These are phyloP conservation scores for Cirrhinus molitorella DNA, from an alignment of 2,797 vertebrate genomes.

Conservation along the genomic window DNA sequence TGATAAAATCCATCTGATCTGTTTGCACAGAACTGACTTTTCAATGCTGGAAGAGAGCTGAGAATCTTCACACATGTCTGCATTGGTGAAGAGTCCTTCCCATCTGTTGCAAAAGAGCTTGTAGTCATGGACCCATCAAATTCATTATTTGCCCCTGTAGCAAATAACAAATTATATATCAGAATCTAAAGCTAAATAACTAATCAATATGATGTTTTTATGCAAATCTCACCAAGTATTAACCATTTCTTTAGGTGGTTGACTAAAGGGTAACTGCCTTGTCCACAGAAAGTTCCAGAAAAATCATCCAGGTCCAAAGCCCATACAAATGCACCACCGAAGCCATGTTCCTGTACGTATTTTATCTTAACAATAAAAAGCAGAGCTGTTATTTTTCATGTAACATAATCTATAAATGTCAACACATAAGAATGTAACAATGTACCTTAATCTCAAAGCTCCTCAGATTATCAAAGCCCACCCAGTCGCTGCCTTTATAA, in stretches of 20 bases:
- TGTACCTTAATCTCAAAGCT: constrained; percentile 82
- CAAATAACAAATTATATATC: background rate
- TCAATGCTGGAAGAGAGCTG: constrained; percentile 45
- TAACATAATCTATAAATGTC: background rate
- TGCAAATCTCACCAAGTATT: constrained; percentile 61
- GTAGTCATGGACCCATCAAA: constrained; percentile 29
- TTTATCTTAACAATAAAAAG: constrained; percentile 60
- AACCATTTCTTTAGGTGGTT: constrained; percentile 64
- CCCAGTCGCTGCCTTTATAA: constrained; percentile 77
- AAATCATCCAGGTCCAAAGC: constrained; percentile 75
- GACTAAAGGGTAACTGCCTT: constrained; percentile 70
- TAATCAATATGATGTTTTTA: background rate
- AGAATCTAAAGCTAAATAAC: background rate
- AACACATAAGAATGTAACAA: too few relatives aligned
- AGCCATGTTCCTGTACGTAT: constrained; percentile 63
- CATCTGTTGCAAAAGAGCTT: constrained; percentile 52
- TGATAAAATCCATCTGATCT: constrained; percentile 65
- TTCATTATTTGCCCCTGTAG: constrained; percentile 7
- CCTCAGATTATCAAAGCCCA: constrained; percentile 81
- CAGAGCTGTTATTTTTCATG: background rate
- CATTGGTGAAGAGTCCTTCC: constrained; percentile 37
- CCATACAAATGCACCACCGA: constrained; percentile 72
- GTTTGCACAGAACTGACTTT: constrained; percentile 62
- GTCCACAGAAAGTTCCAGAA: constrained; percentile 70
- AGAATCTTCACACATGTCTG: constrained; percentile 42